A percentile compares a stretch with the other conserved stretches of the same genome.
Conservation (phyloP, 2,888 invertebrate genomes). For the Diaprepes abbreviatus region DNA sequence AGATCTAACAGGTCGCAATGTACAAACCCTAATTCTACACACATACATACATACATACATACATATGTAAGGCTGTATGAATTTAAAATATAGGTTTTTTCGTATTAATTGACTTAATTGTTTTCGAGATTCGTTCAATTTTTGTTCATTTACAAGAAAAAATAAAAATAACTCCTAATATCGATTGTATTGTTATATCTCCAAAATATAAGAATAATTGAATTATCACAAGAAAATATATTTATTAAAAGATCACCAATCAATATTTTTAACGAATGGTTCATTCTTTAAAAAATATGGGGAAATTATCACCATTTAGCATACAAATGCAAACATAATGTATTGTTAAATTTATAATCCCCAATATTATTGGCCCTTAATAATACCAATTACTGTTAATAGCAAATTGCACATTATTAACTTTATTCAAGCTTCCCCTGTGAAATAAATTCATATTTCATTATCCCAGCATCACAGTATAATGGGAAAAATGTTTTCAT, state of each 20-base stretch:
- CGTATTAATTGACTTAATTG: too few relatives aligned
- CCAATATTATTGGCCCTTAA: slow-evolving; percentile 27
- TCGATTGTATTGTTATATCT: not conserved
- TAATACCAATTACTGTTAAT: slow-evolving; percentile 36
- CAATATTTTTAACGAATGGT: not conserved
- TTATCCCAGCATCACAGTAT: slow-evolving; percentile 12
- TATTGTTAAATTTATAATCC: slow-evolving; percentile 21
- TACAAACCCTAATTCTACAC: too few relatives aligned
- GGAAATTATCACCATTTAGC: not conserved
- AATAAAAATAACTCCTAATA: too few relatives aligned
- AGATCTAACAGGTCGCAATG: too few relatives aligned
- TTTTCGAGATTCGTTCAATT: too few relatives aligned
- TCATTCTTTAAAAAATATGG: not conserved
- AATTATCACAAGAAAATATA: too few relatives aligned
- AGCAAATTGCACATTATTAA: slow-evolving; percentile 29
- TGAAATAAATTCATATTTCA: slow-evolving; percentile 40
- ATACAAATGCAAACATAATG: slow-evolving; percentile 29
- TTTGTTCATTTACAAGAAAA: not conserved
- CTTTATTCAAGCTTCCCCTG: slow-evolving; percentile 21
- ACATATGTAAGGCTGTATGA: too few relatives aligned
- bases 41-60: too few relatives aligned
- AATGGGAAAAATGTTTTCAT: not conserved
- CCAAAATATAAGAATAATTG: too few relatives aligned
- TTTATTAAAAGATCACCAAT: too few relatives aligned
- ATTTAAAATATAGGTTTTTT: too few relatives aligned